Conservation (phyloP, 2,888 invertebrate genomes). For the Lumbricus terrestris region DNA sequence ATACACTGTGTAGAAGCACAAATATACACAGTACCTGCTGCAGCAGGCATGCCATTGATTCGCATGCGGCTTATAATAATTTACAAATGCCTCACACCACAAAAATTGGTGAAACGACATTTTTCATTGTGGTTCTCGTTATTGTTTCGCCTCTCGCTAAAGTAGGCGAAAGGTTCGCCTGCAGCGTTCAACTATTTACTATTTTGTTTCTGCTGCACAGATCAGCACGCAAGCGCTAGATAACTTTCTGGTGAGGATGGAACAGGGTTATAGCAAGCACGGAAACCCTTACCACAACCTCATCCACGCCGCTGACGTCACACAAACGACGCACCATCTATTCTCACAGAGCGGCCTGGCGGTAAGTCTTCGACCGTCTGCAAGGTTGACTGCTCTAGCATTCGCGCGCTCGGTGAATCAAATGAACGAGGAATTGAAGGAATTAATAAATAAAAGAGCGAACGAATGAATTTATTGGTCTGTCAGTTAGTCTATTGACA, state of each 20-base stretch:
- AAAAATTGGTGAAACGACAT: neutral
- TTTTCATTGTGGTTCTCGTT: neutral
- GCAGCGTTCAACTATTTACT: neutral
- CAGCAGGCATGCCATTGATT: neutral
- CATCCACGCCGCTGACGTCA: conserved; percentile 89
- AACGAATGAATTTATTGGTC: neutral
- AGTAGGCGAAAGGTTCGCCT: neutral
- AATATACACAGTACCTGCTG: too few relatives aligned
- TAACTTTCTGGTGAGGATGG: conserved; percentile 80
- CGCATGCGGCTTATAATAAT: neutral
- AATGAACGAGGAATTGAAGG: neutral
- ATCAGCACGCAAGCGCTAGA: conserved; percentile 78
- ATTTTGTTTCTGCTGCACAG: conserved; percentile 56
- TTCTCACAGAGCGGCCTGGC: conserved; percentile 87
- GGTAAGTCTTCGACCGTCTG: conserved; percentile 62
- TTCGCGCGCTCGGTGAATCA: neutral
- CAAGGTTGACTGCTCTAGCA: neutral
- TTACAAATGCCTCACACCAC: neutral
- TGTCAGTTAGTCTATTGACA: neutral
- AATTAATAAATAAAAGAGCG: neutral
- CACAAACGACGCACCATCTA: conserved; percentile 89
- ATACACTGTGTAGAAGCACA: too few relatives aligned
- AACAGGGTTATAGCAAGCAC: conserved; percentile 86
- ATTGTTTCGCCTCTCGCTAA: neutral
- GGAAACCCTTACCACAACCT: conserved; percentile 93